Evolutionary conservation across 2,113 vertebrate genomes (phyloP).

Genomic region (Phrynosoma blainvillii): DNA sequence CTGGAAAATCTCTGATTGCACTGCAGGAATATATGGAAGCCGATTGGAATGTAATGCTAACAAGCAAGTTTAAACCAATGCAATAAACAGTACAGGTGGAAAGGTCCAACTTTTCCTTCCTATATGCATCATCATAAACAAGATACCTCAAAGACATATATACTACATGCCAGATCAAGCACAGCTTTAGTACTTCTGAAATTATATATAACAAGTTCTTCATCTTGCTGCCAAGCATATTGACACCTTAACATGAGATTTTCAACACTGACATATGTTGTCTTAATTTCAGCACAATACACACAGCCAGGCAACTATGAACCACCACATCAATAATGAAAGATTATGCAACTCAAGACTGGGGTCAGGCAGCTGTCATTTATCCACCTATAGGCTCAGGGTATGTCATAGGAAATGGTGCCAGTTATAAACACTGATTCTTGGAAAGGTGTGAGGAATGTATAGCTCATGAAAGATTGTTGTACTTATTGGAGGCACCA

Average conservation of each 20-base stretch:
- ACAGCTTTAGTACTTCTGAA: conserved; percentile 42
- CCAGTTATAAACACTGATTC: background rate
- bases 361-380: background rate
- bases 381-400: background rate
- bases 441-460: background rate
- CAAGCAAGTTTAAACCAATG: background rate
- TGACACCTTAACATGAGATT: conserved; percentile 42
- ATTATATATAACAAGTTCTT: conserved; percentile 31
- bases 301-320: background rate
- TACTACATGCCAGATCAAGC: conserved; percentile 32
- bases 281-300: conserved; percentile 37
- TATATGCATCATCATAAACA: background rate
- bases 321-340: background rate
- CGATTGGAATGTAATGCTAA: background rate
- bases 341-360: background rate
- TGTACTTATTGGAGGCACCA: background rate
- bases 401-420: background rate
- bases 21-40: conserved; percentile 42
- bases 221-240: conserved; percentile 15
- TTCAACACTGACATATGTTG: conserved; percentile 37
- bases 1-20: background rate
- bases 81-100: background rate
- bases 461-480: background rate
- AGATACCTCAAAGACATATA: conserved; percentile 20
- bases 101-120: background rate